phyloP scores from a whole-genome alignment of 2,888 invertebrate genomes.

The Dryadula phaetusa region DNA sequence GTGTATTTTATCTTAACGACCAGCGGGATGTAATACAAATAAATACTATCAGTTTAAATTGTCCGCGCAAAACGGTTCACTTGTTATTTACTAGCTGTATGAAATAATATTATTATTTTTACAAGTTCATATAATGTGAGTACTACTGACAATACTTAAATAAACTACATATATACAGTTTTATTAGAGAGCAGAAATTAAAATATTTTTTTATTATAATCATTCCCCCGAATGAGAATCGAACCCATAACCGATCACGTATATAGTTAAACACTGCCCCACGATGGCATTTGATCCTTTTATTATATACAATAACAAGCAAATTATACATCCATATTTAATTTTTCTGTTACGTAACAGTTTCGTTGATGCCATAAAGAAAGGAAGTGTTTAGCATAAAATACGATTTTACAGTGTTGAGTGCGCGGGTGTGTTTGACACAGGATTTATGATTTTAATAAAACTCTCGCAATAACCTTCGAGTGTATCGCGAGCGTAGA shows the following conservation, averaged over 20 bases:
- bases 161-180: no score
- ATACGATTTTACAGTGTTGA: slow-evolving; percentile 70
- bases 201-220: no score
- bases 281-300: no score
- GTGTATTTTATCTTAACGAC: slow-evolving; percentile 35
- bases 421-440: slow-evolving; percentile 80
- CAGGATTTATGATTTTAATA: slow-evolving; percentile 83
- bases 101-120: slow-evolving; percentile 7
- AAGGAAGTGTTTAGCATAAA: slow-evolving; percentile 69
- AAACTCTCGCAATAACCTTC: slow-evolving; percentile 72
- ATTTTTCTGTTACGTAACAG: slow-evolving; percentile 16
- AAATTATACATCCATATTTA: slow-evolving; percentile 8
- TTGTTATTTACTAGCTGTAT: slow-evolving; percentile 11
- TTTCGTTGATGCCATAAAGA: slow-evolving; percentile 31
- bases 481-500: slow-evolving; percentile 58
- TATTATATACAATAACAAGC: no score
- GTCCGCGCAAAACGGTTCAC: slow-evolving; percentile 13
- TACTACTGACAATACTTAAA: no score
- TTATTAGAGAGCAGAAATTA: no score
- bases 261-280: no score
- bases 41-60: slow-evolving; percentile 32
- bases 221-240: no score
- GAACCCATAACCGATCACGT: no score
- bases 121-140: neutral
- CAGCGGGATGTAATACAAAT: slow-evolving; percentile 25